phyloP scores from a whole-genome alignment of 1,140 invertebrate species.

The Babylonia areolata region DNA sequence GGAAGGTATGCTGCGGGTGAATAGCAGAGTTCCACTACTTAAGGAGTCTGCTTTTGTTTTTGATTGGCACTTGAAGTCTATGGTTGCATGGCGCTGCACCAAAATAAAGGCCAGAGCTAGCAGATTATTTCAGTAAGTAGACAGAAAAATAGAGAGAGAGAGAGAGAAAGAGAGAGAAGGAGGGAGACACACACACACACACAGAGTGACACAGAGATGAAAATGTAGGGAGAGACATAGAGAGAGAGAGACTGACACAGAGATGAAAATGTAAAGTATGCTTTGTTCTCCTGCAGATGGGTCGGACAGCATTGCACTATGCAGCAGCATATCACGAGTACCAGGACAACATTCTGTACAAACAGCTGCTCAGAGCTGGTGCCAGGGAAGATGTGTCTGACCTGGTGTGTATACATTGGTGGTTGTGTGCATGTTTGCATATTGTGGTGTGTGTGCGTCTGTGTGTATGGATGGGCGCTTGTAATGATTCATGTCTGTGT shows the following conservation, averaged over 20 bases:
- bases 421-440: background rate
- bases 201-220: too few relatives aligned
- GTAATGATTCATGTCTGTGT: background rate
- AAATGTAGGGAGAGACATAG: background rate
- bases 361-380: slow-evolving; percentile 52
- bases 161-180: too few relatives aligned
- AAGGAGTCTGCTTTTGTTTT: too few relatives aligned
- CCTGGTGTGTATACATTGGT: slow-evolving; percentile 43
- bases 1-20: too few relatives aligned
- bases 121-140: too few relatives aligned
- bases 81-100: too few relatives aligned
- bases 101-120: too few relatives aligned
- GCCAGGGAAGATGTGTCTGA: slow-evolving; percentile 54
- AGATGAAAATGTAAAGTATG: background rate
- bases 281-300: slow-evolving; percentile 52
- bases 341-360: slow-evolving; percentile 55
- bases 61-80: too few relatives aligned
- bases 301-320: slow-evolving; percentile 60
- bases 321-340: slow-evolving; percentile 53
- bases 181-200: too few relatives aligned
- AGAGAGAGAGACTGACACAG: background rate
- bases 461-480: too few relatives aligned
- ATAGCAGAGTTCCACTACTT: too few relatives aligned
- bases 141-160: too few relatives aligned
- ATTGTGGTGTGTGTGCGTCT: background rate